Evolutionary conservation across 2,113 vertebrate species (phyloP), one percentile per base, ranked within the genome.

Genomic region (Helogale parvula): DNA sequence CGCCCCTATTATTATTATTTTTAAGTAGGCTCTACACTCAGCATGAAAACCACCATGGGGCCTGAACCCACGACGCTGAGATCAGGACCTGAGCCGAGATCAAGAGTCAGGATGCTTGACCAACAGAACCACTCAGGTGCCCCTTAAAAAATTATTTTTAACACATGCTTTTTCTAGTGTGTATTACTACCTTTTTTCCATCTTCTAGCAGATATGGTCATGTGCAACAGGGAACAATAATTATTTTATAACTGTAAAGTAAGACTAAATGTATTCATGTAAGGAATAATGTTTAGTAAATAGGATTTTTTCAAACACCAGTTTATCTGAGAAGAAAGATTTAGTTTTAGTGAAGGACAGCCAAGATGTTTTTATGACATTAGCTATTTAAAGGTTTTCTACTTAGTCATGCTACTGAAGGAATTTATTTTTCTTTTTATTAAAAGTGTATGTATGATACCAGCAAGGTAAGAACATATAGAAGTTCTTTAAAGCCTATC

Each of bases 251-350:
- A 68, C 65, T 17, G 0, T 63, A 8, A 63, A 90, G 25, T 76
- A 60, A 77, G 7, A 84, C 11, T 66, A 47, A 60, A 16, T 68
- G 6, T 88, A 76, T 77, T 86, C 57, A 77, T 29, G 16, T 66
- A 91, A 81, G 47, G 38, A 10, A 23, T 57, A 27, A 3, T 12
- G 72, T 97, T 68, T 50, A 74, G 54, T n/a, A 5, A 79, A 38
- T 1, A 16, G 5, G 2, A 65, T 84, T 38, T 60, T 23, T 19
- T 9, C 45, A 71, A 85, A 50, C 45, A 19, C 10, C 88, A 90
- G 60, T 9, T 79, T 88, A 93, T 92, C 25, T 79, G 77, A 96
- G 45, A 74, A 88, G 86, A 38, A 95, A 92, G 47, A 71, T 80
- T 92, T 35, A 23, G 1, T 77, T 93, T 68, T 74, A 92, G 33